phyloP scores from a whole-genome alignment of 2,888 invertebrate species.

The Lasioglossum oenotherae region DNA sequence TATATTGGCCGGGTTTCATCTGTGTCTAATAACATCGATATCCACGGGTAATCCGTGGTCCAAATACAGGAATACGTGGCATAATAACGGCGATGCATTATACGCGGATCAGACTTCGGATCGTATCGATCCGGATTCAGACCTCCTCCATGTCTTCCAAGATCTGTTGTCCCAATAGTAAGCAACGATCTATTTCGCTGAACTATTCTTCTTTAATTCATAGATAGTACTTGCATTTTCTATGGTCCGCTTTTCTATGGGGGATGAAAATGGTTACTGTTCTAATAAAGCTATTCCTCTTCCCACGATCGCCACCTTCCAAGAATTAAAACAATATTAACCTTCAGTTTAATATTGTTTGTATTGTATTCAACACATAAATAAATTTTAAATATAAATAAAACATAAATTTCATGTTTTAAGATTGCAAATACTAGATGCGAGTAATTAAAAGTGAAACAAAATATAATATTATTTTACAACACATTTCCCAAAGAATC shows the following conservation, averaged over 20 bases:
- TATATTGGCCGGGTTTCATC: slow-evolving; percentile 24
- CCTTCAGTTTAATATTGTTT: no score
- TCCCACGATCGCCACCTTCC: neutral
- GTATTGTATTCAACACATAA: no score
- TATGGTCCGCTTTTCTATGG: neutral
- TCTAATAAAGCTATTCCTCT: no score
- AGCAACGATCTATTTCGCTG: neutral
- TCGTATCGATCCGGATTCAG: slow-evolving; percentile 1
- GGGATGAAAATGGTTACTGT: neutral
- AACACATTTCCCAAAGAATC: neutral
- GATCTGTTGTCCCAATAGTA: neutral
- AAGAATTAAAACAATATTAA: neutral
- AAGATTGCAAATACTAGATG: no score
- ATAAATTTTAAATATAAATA: no score
- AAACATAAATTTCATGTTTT: no score
- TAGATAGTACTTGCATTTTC: neutral
- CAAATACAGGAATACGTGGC: slow-evolving; percentile 4
- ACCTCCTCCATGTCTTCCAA: neutral
- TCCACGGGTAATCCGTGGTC: slow-evolving; percentile 24
- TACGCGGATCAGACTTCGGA: slow-evolving; percentile 13
- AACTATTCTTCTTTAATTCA: neutral
- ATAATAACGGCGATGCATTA: slow-evolving; percentile 27
- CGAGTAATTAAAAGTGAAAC: no score
- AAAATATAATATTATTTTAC: neutral
- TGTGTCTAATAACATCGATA: slow-evolving; percentile 30